Conservation (phyloP, 2,888 invertebrate genomes). For the Geotrupes spiniger region DNA sequence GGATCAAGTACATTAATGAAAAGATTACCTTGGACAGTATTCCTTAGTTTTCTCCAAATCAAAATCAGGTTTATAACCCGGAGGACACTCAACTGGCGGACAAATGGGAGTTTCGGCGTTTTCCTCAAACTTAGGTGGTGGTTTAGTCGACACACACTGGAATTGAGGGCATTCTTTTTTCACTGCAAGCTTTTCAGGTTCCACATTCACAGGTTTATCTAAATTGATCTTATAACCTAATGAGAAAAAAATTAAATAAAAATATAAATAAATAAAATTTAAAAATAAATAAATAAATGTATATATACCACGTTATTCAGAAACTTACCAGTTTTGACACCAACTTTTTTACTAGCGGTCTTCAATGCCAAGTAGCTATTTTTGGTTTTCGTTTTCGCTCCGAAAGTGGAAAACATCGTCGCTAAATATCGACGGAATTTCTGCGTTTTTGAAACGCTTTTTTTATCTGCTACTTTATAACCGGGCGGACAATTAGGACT, state of each 20-base stretch:
- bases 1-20: neutral
- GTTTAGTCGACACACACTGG: constrained; percentile 55
- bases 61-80: constrained; percentile 50
- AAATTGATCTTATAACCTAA: neutral
- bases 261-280: neutral
- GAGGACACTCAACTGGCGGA: constrained; percentile 56
- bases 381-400: constrained; percentile 8
- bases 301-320: no score
- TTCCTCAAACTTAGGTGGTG: constrained; percentile 46
- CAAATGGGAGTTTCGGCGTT: constrained; percentile 25
- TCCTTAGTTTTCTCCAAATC: constrained; percentile 28
- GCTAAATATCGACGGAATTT: constrained; percentile 46
- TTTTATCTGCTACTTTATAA: constrained; percentile 51
- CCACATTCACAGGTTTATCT: constrained; percentile 36
- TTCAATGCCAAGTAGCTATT: neutral
- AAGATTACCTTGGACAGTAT: constrained; percentile 36
- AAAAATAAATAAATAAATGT: neutral
- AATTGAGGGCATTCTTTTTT: constrained; percentile 54
- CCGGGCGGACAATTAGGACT: constrained; percentile 53
- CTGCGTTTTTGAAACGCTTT: constrained; percentile 30
- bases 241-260: neutral
- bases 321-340: constrained; percentile 36
- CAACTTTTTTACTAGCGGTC: constrained; percentile 36
- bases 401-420: constrained; percentile 49
- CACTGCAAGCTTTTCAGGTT: constrained; percentile 22